phyloP scores from a whole-genome alignment of 2,888 invertebrate genomes.

The Cephus rjabovi region DNA sequence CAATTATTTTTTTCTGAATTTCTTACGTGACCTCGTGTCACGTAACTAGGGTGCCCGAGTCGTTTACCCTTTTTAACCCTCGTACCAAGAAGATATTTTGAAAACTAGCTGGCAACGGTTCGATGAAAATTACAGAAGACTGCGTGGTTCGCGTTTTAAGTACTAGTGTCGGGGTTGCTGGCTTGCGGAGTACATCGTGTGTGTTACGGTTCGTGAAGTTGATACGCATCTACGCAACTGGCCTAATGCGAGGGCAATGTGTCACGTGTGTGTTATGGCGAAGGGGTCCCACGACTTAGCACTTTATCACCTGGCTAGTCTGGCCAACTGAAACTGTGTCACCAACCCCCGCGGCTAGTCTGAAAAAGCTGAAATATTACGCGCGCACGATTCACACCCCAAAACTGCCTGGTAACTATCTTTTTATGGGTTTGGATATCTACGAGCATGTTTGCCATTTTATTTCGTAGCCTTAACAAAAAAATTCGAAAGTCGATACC shows the following conservation, averaged over 20 bases:
- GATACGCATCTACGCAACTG: constrained; percentile 54
- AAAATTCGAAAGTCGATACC: background rate
- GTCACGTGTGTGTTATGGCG: constrained; percentile 34
- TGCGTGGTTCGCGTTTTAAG: background rate
- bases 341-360: constrained; percentile 11
- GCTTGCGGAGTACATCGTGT: background rate
- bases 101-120: background rate
- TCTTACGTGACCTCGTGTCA: background rate
- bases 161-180: background rate
- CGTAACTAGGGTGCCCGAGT: background rate
- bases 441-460: background rate
- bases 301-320: constrained; percentile 50
- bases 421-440: background rate
- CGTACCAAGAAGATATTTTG: background rate
- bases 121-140: background rate
- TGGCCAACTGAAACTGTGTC: constrained; percentile 18
- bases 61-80: background rate
- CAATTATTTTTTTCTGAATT: background rate
- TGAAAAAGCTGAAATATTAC: background rate
- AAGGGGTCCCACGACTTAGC: constrained; percentile 36
- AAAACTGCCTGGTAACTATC: background rate
- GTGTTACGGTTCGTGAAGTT: constrained; percentile 46
- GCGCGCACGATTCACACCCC: background rate
- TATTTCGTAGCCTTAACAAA: background rate
- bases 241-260: constrained; percentile 41